phyloP scores from a whole-genome alignment of 2,888 invertebrate species.

The Acrocera orbiculus region DNA sequence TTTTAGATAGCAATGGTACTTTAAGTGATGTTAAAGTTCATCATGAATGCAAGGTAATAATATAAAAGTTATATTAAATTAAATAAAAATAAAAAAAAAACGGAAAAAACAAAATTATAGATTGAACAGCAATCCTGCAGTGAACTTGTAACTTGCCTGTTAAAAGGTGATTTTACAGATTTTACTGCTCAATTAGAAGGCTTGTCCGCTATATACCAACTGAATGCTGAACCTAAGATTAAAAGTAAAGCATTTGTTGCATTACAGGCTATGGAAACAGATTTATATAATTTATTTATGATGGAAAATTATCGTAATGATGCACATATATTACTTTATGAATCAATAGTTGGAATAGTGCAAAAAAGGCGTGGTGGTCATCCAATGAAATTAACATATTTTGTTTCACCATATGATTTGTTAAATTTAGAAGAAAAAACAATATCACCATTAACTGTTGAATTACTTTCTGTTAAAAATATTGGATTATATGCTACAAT shows the following conservation, averaged over 20 bases:
- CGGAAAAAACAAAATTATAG: conserved; percentile 16
- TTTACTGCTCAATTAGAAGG: conserved; percentile 87
- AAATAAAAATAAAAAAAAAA: conserved; percentile 10
- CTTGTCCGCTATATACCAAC: conserved; percentile 76
- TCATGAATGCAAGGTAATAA: conserved; percentile 62
- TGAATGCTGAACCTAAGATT: conserved; percentile 87
- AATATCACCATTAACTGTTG: conserved; percentile 55
- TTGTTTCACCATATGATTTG: conserved; percentile 83
- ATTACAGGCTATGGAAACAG: conserved; percentile 77
- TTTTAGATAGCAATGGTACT: conserved; percentile 63
- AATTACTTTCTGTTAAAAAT: conserved; percentile 47
- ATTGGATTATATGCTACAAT: conserved; percentile 79
- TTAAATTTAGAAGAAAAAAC: conserved; percentile 57
- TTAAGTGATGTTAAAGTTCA: conserved; percentile 82
- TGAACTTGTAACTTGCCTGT: conserved; percentile 68
- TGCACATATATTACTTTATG: conserved; percentile 51
- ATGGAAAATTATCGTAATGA: conserved; percentile 56
- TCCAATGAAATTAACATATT: conserved; percentile 86
- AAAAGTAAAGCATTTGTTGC: conserved; percentile 89
- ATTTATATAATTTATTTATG: conserved; percentile 65
- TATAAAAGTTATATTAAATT: no score
- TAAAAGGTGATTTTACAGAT: conserved; percentile 75
- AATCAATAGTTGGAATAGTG: conserved; percentile 75
- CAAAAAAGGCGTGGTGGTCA: conserved; percentile 74
- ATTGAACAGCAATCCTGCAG: conserved; percentile 69